Percentiles rank a stretch among this genome's conserved stretches.
These are phyloP conservation scores for Zosterops hypoxanthus DNA, from an alignment of 2,113 vertebrate species.

Conservation along the genomic window DNA sequence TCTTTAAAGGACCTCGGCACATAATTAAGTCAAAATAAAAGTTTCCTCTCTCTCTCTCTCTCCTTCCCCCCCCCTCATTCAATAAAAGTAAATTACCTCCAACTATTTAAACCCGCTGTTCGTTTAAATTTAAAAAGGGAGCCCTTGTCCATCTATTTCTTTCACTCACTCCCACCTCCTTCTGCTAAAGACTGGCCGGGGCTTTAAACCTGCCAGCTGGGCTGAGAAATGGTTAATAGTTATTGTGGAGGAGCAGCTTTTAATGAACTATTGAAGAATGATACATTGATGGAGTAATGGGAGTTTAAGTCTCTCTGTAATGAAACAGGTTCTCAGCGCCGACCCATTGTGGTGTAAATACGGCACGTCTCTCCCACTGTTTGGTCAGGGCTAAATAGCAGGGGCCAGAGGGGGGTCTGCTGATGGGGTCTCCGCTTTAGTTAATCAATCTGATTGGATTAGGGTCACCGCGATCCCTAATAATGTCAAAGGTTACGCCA, in stretches of 20 bases:
- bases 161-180: constrained; percentile 54
- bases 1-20: constrained; percentile 31
- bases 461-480: constrained; percentile 91
- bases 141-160: constrained; percentile 47
- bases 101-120: constrained; percentile 50
- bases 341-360: constrained; percentile 86
- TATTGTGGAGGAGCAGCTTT: constrained; percentile 79
- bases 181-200: constrained; percentile 42
- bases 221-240: constrained; percentile 77
- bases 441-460: constrained; percentile 99
- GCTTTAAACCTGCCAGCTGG: constrained; percentile 73
- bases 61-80: not conserved
- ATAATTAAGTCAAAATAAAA: constrained; percentile 63
- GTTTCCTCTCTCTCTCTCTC: not conserved
- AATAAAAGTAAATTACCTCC: constrained; percentile 68
- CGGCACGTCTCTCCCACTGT: constrained; percentile 76
- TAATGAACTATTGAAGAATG: constrained; percentile 86
- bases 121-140: constrained; percentile 60
- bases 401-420: constrained; percentile 73
- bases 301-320: constrained; percentile 83
- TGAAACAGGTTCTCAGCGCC: constrained; percentile 83
- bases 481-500: constrained; percentile 92
- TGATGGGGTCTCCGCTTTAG: constrained; percentile 77
- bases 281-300: constrained; percentile 81
- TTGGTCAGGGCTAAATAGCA: constrained; percentile 76